phyloP scores from a whole-genome alignment of 2,797 vertebrate genomes.

The Parauchenoglanis punctatus region DNA sequence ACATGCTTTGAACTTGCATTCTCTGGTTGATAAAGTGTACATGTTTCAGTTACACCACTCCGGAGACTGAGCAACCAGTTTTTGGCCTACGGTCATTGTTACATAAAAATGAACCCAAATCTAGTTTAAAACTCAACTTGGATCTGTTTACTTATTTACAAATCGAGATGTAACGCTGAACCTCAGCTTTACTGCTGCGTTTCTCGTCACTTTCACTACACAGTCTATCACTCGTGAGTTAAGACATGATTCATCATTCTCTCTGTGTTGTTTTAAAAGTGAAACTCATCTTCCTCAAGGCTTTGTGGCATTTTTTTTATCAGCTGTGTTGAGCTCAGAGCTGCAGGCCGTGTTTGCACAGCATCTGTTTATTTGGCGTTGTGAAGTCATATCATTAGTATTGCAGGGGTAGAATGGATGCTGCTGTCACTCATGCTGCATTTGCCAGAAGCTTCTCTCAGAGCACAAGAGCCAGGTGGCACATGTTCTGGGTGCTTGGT shows the following conservation, averaged over 20 bases:
- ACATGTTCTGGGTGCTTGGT: slow-evolving; percentile 62
- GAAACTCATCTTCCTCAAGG: slow-evolving; percentile 36
- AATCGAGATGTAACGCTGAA: neutral
- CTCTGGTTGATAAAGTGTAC: too few species aligned
- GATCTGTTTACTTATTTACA: neutral
- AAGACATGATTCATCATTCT: slow-evolving; percentile 29
- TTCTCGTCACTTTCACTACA: slow-evolving; percentile 24
- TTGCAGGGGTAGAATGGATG: slow-evolving; percentile 58
- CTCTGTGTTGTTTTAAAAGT: slow-evolving; percentile 22
- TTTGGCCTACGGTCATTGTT: neutral
- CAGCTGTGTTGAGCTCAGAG: slow-evolving; percentile 37
- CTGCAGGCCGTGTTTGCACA: slow-evolving; percentile 46
- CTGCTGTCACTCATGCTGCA: slow-evolving; percentile 59
- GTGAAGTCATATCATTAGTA: slow-evolving; percentile 60
- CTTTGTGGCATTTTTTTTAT: slow-evolving; percentile 23
- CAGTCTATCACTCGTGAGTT: slow-evolving; percentile 19
- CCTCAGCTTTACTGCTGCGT: slow-evolving; percentile 29
- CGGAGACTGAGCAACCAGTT: neutral
- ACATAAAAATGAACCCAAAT: neutral
- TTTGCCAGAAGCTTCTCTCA: slow-evolving; percentile 65
- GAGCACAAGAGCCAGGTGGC: slow-evolving; percentile 65
- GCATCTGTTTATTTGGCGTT: slow-evolving; percentile 61
- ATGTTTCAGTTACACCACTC: too few species aligned
- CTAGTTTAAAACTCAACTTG: neutral
- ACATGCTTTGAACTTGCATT: too few species aligned